Evolutionary conservation across 2,113 vertebrate genomes (phyloP).

Genomic region (Todiramphus chloris): DNA sequence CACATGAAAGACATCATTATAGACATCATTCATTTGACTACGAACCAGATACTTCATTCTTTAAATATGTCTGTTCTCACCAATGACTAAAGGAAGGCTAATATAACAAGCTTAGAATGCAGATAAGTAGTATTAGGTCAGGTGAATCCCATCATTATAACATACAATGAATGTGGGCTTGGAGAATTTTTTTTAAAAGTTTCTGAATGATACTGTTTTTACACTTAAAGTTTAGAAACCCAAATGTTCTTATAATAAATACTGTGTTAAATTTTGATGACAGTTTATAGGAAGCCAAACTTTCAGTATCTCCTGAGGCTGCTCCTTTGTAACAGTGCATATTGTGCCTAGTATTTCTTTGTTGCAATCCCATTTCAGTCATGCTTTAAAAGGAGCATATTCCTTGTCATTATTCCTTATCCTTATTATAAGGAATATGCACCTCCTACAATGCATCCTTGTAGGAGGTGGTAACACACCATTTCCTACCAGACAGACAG

Average conservation of each 20-base stretch:
- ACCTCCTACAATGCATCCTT: neutral
- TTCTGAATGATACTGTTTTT: neutral
- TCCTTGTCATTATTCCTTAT: neutral
- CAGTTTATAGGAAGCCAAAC: neutral
- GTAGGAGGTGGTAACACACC: neutral
- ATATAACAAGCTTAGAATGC: neutral
- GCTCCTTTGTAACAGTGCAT: neutral
- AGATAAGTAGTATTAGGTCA: neutral
- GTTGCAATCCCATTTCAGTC: neutral
- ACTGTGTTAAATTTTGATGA: neutral
- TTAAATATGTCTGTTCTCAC: neutral
- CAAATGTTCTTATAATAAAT: neutral
- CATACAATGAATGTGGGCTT: neutral
- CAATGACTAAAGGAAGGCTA: neutral
- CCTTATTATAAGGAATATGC: too few relatives aligned
- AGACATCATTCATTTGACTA: neutral
- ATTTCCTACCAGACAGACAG: neutral
- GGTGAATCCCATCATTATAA: neutral
- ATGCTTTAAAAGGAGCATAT: neutral
- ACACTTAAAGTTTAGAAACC: neutral
- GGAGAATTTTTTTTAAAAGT: neutral
- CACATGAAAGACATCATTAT: too few relatives aligned
- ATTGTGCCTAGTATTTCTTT: neutral
- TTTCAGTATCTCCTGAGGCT: neutral
- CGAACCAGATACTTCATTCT: neutral